A percentile compares a stretch with the other conserved stretches of the same genome.
Evolutionary conservation across 2,888 invertebrate genomes (phyloP).

Genomic region (Xanthorhoe spadicearia): DNA sequence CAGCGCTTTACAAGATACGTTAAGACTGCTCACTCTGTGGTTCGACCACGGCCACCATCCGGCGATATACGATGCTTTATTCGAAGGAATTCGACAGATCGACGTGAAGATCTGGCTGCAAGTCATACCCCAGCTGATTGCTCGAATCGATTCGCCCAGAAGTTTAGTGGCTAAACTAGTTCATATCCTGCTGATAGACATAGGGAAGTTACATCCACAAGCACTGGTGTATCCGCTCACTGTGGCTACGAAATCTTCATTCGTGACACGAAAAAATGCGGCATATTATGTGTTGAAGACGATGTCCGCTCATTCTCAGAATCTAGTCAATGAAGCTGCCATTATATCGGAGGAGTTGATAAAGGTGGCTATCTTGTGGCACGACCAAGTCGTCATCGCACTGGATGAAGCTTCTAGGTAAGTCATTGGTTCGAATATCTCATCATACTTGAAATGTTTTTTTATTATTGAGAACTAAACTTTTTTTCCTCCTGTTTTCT

Average conservation of each 20-base stretch:
- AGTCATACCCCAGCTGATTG: conserved; percentile 99
- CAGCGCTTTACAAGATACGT: conserved; percentile 97
- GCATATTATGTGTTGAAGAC: conserved; percentile 97
- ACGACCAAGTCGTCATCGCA: conserved; percentile 93
- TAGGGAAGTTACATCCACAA: conserved; percentile 98
- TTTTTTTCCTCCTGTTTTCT: too few relatives aligned
- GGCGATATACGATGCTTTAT: conserved; percentile 96
- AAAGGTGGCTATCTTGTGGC: conserved; percentile 99
- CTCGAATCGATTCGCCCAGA: conserved; percentile 97
- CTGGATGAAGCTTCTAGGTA: conserved; percentile 94
- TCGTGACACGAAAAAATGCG: conserved; percentile 91
- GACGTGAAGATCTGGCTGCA: conserved; percentile 99
- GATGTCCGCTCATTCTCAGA: conserved; percentile 97
- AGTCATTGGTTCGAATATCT: neutral
- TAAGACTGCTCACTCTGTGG: conserved; percentile 97
- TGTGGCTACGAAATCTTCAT: conserved; percentile 97
- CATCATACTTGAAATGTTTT: too few relatives aligned
- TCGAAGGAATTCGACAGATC: conserved; percentile 95
- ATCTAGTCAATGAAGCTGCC: conserved; percentile 96
- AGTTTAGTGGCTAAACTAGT: conserved; percentile 95
- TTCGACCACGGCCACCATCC: conserved; percentile 98
- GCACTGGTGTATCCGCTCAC: conserved; percentile 98
- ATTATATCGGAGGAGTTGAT: conserved; percentile 98
- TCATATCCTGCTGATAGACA: conserved; percentile 96
- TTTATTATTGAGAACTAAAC: too few relatives aligned